Conservation (phyloP, 2,113 vertebrate genomes). For the Pelusios castaneus region DNA sequence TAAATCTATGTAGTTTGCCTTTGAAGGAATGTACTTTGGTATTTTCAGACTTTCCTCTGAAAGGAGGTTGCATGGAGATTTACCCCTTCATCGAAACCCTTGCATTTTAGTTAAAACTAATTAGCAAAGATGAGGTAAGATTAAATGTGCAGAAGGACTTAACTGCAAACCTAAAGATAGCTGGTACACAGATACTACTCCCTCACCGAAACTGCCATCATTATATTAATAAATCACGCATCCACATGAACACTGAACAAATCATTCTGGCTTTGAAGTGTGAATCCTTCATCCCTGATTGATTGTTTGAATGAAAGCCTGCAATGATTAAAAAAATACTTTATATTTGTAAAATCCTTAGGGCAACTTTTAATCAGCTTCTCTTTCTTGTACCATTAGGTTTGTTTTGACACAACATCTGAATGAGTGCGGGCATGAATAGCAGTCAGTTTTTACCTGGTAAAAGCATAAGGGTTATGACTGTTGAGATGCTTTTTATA, state of each 20-base stretch:
- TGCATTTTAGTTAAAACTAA: not conserved
- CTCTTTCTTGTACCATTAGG: not conserved
- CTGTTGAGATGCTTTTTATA: not conserved
- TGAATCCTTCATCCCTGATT: constrained; percentile 17
- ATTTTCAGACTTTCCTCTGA: not conserved
- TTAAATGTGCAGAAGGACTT: not conserved
- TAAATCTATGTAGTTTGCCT: not conserved
- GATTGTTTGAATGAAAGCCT: constrained; percentile 33
- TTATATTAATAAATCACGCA: constrained; percentile 9
- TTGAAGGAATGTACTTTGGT: not conserved
- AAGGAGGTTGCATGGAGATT: not conserved
- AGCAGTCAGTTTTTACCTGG: constrained; percentile 5
- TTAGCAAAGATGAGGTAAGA: not conserved
- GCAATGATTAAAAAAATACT: constrained; percentile 5
- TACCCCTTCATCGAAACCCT: not conserved
- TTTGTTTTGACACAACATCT: constrained; percentile 32
- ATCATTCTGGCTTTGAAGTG: constrained; percentile 15
- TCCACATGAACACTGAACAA: constrained; percentile 6
- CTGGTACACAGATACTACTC: constrained; percentile 20
- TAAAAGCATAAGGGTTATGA: not conserved
- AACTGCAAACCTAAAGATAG: constrained; percentile 38
- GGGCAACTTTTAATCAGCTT: constrained; percentile 1
- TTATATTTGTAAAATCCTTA: constrained; percentile 45
- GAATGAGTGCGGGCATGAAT: not conserved
- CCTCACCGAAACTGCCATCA: not conserved